Percentiles rank a stretch among this genome's conserved stretches.
Conservation (phyloP, 2,888 invertebrate species). For the Bruchidius siliquastri region DNA sequence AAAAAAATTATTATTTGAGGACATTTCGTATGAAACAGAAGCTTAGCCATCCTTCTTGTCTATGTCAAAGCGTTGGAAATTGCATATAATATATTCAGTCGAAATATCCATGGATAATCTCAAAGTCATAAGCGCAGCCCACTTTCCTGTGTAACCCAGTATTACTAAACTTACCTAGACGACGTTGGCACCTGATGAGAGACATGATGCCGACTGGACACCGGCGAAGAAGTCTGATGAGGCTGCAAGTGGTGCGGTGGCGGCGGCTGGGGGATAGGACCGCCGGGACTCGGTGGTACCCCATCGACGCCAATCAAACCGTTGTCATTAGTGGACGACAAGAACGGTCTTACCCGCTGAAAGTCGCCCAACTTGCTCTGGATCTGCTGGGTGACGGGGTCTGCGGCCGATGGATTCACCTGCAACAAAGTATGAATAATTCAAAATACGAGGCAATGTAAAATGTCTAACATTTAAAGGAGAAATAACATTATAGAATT, state of each 20-base stretch:
- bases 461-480: no score
- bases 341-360: slow-evolving; percentile 60
- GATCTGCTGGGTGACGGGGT: slow-evolving; percentile 65
- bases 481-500: no score
- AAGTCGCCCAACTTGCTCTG: slow-evolving; percentile 69
- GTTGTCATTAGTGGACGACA: slow-evolving; percentile 61
- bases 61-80: no score
- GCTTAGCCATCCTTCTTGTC: no score
- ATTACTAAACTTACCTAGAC: not conserved
- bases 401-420: slow-evolving; percentile 61
- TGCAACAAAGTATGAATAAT: slow-evolving; percentile 41
- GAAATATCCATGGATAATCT: no score
- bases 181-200: not conserved
- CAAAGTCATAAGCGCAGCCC: no score
- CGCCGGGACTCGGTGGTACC: slow-evolving; percentile 56
- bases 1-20: no score
- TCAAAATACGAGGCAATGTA: no score
- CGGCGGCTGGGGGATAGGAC: slow-evolving; percentile 39
- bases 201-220: not conserved
- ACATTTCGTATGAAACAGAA: no score
- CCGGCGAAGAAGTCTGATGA: not conserved
- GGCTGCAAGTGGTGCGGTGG: slow-evolving; percentile 11
- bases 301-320: slow-evolving; percentile 62
- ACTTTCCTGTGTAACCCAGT: no score
- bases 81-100: no score